Percentiles rank a stretch among this genome's conserved stretches.
These are phyloP conservation scores for Cydia fagiglandana DNA, from an alignment of 1,140 invertebrate genomes.

Conservation along the genomic window DNA sequence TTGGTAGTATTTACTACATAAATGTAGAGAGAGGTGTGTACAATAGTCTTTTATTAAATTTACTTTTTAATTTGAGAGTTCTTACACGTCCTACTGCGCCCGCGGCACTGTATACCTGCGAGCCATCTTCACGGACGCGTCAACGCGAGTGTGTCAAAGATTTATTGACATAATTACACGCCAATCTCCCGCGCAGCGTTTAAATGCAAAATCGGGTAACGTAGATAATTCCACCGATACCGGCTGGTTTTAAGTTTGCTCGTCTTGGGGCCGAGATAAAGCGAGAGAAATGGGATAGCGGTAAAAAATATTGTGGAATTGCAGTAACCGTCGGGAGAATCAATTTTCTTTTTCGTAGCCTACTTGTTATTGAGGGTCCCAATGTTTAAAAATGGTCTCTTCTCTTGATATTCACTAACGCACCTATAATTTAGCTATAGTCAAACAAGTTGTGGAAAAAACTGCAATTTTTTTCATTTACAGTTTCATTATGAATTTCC, in stretches of 20 bases:
- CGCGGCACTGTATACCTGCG: background rate
- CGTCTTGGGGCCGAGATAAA: background rate
- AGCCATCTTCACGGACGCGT: constrained; percentile 27
- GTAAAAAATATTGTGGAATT: background rate
- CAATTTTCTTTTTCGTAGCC: too few species aligned
- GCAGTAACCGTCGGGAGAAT: background rate
- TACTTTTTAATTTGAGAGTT: background rate
- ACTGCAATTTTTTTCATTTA: too few species aligned
- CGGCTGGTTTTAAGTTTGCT: background rate
- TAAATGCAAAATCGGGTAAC: constrained; percentile 40
- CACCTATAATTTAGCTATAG: too few species aligned
- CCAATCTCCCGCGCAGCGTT: constrained; percentile 32
- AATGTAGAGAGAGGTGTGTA: background rate
- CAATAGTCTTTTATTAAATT: background rate
- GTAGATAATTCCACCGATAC: constrained; percentile 23
- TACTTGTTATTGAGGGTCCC: too few species aligned
- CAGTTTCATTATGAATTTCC: too few species aligned
- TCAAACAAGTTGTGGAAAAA: too few species aligned
- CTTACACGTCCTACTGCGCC: background rate
- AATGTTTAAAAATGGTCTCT: too few species aligned
- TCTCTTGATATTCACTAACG: too few species aligned
- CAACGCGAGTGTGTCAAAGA: constrained; percentile 33
- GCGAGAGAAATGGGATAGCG: background rate
- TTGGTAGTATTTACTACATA: too few species aligned
- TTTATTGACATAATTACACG: constrained; percentile 36